These are phyloP conservation scores for Volucella bombylans DNA, from an alignment of 2,888 invertebrate species.

Conservation along the genomic window DNA sequence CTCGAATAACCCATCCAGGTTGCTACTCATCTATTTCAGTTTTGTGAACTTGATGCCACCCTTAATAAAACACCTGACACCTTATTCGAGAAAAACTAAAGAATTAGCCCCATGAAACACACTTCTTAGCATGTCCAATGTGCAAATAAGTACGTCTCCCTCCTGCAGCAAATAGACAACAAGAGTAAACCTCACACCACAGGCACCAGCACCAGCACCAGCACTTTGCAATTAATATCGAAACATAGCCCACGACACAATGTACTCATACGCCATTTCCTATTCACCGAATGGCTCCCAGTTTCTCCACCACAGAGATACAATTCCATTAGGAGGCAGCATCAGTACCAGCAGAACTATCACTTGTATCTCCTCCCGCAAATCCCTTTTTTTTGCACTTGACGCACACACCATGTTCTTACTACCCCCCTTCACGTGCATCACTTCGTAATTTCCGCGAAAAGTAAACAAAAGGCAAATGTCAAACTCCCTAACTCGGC, in stretches of 20 bases:
- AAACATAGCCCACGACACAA: background rate
- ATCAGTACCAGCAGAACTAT: slow-evolving; percentile 4
- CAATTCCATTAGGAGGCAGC: slow-evolving; percentile 36
- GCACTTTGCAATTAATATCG: slow-evolving; percentile 30
- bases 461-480: slow-evolving; percentile 55
- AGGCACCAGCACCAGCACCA: background rate
- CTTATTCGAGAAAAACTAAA: no score
- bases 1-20: no score
- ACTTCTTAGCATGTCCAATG: no score
- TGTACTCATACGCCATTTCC: slow-evolving; percentile 54
- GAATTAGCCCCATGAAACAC: no score
- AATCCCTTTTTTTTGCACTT: slow-evolving; percentile 26
- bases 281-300: slow-evolving; percentile 53
- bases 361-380: slow-evolving; percentile 34
- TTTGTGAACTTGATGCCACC: no score
- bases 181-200: slow-evolving; percentile 46
- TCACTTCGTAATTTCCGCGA: background rate
- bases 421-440: background rate
- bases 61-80: no score
- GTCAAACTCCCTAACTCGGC: slow-evolving; percentile 32
- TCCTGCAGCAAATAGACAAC: background rate
- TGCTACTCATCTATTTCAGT: no score
- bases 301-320: slow-evolving; percentile 23
- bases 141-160: background rate
- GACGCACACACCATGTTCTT: slow-evolving; percentile 35